Conservation (phyloP, 2,888 invertebrate species). For the Amaurobius ferox region DNA sequence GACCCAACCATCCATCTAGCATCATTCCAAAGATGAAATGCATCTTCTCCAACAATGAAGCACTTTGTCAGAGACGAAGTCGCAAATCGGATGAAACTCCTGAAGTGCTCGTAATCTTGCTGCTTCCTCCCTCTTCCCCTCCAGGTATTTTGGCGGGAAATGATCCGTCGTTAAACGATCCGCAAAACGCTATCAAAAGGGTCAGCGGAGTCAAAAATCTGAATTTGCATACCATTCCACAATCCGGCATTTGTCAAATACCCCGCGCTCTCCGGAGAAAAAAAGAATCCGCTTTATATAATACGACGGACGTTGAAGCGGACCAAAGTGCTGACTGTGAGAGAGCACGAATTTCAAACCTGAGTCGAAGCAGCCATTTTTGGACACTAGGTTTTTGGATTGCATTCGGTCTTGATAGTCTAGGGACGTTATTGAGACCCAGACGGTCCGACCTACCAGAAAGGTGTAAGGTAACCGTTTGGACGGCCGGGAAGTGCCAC, state of each 20-base stretch:
- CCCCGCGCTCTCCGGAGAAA: conserved; percentile 19
- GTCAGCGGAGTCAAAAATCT: conserved; percentile 65
- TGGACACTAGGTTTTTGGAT: too few species aligned
- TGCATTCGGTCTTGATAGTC: too few species aligned
- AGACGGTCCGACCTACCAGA: too few species aligned
- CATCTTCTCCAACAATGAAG: background rate
- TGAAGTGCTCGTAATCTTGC: conserved; percentile 4
- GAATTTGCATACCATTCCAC: conserved; percentile 68
- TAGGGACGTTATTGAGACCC: too few species aligned
- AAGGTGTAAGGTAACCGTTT: too few species aligned
- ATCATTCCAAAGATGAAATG: too few species aligned
- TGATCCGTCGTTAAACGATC: conserved; percentile 21
- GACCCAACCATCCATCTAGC: too few species aligned
- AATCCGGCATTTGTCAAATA: conserved; percentile 64
- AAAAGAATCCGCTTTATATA: conserved; percentile 57
- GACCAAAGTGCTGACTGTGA: conserved; percentile 50
- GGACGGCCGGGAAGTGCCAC: too few species aligned
- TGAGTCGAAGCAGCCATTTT: background rate
- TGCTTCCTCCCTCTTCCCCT: conserved; percentile 33
- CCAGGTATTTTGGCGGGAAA: background rate
- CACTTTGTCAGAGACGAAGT: background rate
- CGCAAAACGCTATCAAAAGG: conserved; percentile 45
- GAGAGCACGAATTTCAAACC: background rate
- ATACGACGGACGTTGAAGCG: conserved; percentile 50
- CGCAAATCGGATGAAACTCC: background rate